A percentile compares a stretch with the other conserved stretches of the same genome.
These are phyloP conservation scores for Lasioglossum baleicum DNA, from an alignment of 1,140 invertebrate genomes.

Conservation along the genomic window DNA sequence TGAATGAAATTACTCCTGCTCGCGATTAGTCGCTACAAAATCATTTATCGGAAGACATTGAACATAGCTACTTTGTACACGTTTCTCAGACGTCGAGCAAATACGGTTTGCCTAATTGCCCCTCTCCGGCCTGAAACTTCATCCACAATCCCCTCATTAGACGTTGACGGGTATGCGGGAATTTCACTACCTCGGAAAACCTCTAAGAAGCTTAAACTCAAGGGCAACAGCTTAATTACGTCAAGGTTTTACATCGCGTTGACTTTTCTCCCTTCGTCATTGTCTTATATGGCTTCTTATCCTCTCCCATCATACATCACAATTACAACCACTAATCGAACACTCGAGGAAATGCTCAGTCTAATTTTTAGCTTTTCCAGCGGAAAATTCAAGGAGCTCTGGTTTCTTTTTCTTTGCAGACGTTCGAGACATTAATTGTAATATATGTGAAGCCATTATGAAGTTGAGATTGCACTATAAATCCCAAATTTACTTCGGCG, in stretches of 20 bases:
- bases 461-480: constrained; percentile 70
- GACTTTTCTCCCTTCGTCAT: constrained; percentile 6
- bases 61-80: neutral
- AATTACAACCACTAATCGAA: neutral
- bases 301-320: neutral
- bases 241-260: constrained; percentile 46
- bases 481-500: constrained; percentile 68
- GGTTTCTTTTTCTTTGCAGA: no score
- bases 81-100: constrained; percentile 12
- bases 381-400: neutral
- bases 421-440: neutral
- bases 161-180: constrained; percentile 69
- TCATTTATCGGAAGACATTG: neutral
- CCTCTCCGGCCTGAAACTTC: constrained; percentile 60
- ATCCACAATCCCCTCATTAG: constrained; percentile 71
- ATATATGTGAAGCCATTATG: constrained; percentile 51
- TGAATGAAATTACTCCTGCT: no score
- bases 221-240: constrained; percentile 68
- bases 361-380: no score
- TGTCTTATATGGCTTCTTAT: neutral
- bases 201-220: constrained; percentile 67
- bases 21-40: neutral
- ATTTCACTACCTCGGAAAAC: constrained; percentile 71
- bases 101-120: constrained; percentile 61
- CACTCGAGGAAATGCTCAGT: no score